Conservation (phyloP, 2,113 vertebrate genomes). For the Indicator maculatus region DNA sequence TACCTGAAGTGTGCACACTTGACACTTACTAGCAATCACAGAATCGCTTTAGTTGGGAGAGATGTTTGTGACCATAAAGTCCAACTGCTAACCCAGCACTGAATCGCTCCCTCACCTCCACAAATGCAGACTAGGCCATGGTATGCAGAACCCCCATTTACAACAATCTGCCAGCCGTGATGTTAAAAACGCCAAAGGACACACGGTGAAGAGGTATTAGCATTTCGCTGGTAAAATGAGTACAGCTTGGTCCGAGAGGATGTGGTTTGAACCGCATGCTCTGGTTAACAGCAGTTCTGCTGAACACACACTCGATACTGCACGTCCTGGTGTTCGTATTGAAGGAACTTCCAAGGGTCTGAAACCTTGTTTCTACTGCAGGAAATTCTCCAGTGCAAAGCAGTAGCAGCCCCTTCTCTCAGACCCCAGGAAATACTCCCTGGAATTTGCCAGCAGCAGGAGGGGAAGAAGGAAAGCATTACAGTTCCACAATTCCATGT, state of each 20-base stretch:
- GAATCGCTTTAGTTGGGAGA: too few species aligned
- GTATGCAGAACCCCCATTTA: fast-evolving
- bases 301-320: fast-evolving
- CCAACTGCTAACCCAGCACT: too few species aligned
- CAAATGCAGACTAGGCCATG: background rate
- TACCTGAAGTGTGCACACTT: fast-evolving
- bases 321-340: fast-evolving
- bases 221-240: fast-evolving
- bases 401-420: background rate
- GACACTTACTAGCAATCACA: fast-evolving
- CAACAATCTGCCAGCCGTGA: too few species aligned
- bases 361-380: fast-evolving
- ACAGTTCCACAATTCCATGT: background rate
- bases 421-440: background rate
- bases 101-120: background rate
- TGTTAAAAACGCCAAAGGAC: background rate
- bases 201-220: fast-evolving
- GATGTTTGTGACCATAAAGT: too few species aligned
- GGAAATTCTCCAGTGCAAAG: background rate
- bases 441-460: too few species aligned
- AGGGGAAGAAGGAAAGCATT: background rate
- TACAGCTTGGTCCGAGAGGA: fast-evolving
- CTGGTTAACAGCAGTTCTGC: too few species aligned
- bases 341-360: fast-evolving
- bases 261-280: fast-evolving